Evolutionary conservation across 37 sponge, comb jelly and placozoan species (phyloP).

Genomic region (Hormiphora californensis): DNA sequence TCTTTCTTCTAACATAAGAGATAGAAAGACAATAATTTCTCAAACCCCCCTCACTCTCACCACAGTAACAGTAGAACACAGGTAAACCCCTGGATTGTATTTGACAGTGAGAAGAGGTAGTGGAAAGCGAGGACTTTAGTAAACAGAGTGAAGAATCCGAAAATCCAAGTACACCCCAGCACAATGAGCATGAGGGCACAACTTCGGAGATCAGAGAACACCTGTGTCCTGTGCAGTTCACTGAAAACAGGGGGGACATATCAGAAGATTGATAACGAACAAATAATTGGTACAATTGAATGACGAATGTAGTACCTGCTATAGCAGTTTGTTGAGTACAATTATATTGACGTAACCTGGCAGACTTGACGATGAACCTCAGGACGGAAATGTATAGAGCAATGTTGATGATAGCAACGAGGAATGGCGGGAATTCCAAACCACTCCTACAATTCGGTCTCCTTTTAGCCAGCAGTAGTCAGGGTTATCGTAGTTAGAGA

Average conservation of each 20-base stretch:
- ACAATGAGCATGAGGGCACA: slow-evolving; percentile 30
- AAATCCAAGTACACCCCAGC: slow-evolving; percentile 65
- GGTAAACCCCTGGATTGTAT: slow-evolving; percentile 63
- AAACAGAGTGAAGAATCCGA: slow-evolving; percentile 60
- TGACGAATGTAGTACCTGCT: too few relatives aligned
- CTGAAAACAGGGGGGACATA: too few relatives aligned
- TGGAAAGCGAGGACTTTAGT: slow-evolving; percentile 51
- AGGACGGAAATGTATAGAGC: neutral
- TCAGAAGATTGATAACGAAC: too few relatives aligned
- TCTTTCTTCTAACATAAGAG: too few relatives aligned
- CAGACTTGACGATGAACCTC: neutral
- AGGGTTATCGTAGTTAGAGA: neutral
- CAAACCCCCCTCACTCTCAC: neutral
- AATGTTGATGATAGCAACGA: neutral
- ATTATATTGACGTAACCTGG: neutral
- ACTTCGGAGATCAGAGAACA: slow-evolving; percentile 12
- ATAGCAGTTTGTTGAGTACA: too few relatives aligned
- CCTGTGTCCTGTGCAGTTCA: too few relatives aligned
- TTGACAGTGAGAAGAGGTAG: slow-evolving; percentile 63
- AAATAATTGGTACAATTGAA: too few relatives aligned
- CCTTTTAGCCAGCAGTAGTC: neutral
- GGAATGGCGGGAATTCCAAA: too few relatives aligned
- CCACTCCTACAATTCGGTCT: too few relatives aligned
- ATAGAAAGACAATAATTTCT: neutral
- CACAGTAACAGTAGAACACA: slow-evolving; percentile 62